Base-by-base conservation (phyloP, 30 jellyfish, hydroid and myxozoan species). In the Chrysaora quinquecirrha region DNA sequence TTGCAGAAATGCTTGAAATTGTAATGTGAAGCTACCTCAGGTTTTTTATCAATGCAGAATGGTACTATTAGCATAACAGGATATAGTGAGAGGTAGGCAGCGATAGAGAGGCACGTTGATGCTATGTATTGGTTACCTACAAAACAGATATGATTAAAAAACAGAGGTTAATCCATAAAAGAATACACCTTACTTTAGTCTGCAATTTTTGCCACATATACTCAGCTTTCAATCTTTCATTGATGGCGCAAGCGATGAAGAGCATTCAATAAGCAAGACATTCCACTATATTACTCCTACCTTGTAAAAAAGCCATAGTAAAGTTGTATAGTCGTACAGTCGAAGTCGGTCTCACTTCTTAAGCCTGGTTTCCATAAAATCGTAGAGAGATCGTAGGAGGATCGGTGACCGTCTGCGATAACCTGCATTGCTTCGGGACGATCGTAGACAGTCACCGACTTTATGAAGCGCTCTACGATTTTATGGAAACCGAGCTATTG, bases 1-100 rank as follows among this genome's bases (percentile, higher is more conserved):
- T n/a, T n/a, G n/a, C n/a, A n/a, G n/a, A n/a, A 43, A n/a, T 43
- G 9, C 58, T 43, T 43, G 12, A 9, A 43, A 43, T 6, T 9
- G 16, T n/a, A n/a, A n/a, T n/a, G n/a, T n/a, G n/a, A n/a, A n/a
- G 16, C 58, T 43, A 43, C 58, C 58, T 43, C 12, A 43, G 58
- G 16, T 43, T 52, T 19, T 52, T 20, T 16, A 19, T 52, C 68
- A 2, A 52, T 20, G 68, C 68, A 52, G n/a, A 84, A 9, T 46
- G 95, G 89, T 4, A 52, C 85, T 38, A 84, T 29, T 1, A 84
- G 73, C 75, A 73, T 84, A 25, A 84, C 23, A 3, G 95, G 95
- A 38, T 84, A 84, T 9, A 84, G 64, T n/a, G 95, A 84, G 10
- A 62, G 28, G 38, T 84, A 84, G 11, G 84, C 23, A 3, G 82